Evolutionary conservation across 2,797 vertebrate species (phyloP).

Genomic region (Pantherophis alleghaniensis): DNA sequence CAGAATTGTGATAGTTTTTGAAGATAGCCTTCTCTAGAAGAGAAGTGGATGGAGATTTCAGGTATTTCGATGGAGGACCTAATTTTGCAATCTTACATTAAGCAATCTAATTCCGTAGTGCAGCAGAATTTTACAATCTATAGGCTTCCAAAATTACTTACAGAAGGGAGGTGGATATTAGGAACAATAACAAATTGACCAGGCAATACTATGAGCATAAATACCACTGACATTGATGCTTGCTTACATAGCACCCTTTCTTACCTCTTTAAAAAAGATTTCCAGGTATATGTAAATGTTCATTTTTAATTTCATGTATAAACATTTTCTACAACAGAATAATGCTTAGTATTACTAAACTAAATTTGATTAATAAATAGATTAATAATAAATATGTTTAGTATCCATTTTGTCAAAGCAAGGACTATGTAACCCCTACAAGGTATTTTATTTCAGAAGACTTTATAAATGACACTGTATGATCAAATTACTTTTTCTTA

Average conservation of each 20-base stretch:
- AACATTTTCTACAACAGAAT: neutral
- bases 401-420: neutral
- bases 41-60: neutral
- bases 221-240: neutral
- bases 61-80: conserved; percentile 11
- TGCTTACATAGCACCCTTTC: neutral
- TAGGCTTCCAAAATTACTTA: neutral
- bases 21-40: neutral
- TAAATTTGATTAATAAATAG: too few species aligned
- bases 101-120: fast-evolving
- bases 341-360: neutral
- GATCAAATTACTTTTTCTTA: neutral
- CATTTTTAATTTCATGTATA: neutral
- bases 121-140: neutral
- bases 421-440: neutral
- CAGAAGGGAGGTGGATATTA: neutral
- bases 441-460: neutral
- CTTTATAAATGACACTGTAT: neutral
- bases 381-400: neutral
- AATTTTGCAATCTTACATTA: neutral
- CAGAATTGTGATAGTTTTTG: neutral
- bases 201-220: neutral
- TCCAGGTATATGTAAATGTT: neutral
- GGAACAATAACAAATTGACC: neutral
- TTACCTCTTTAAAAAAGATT: neutral